A percentile compares a stretch with the other conserved stretches of the same genome.
Conservation (phyloP, 2,888 invertebrate genomes). For the Stenodema calcarata region DNA sequence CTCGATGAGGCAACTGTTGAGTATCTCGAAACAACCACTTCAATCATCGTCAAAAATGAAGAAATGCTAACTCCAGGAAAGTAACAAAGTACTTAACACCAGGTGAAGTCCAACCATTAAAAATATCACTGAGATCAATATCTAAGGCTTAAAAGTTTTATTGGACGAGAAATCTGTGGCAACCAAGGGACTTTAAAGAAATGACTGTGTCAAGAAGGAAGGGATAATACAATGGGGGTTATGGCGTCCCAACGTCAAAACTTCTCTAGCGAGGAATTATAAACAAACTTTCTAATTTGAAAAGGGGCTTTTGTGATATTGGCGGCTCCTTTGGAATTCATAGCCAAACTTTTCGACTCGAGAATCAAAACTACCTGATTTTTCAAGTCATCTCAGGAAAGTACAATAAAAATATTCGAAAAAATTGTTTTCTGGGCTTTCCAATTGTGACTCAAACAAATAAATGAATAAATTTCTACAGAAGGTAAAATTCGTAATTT, state of each 20-base stretch:
- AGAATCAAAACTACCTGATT: neutral
- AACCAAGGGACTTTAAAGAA: neutral
- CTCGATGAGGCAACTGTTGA: too few species aligned
- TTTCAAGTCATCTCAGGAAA: neutral
- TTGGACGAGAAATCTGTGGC: neutral
- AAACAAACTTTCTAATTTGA: constrained; percentile 30
- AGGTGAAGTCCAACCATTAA: neutral
- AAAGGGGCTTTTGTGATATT: constrained; percentile 13
- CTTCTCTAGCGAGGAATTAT: constrained; percentile 5
- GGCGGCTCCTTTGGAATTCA: constrained; percentile 19
- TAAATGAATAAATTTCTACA: neutral
- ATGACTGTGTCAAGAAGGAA: neutral
- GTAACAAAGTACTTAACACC: too few species aligned
- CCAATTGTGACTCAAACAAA: neutral
- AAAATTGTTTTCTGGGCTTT: neutral
- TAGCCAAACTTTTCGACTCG: constrained; percentile 9
- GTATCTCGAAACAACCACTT: too few species aligned
- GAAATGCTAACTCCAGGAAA: too few species aligned
- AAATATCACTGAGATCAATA: neutral
- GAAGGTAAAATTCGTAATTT: too few species aligned
- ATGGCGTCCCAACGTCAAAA: neutral
- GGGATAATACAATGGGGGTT: neutral
- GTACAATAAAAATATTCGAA: neutral
- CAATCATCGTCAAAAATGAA: too few species aligned
- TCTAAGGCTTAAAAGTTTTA: constrained; percentile 3